phyloP scores from a whole-genome alignment of 2,888 invertebrate genomes.

The Drosophila acutilabella region DNA sequence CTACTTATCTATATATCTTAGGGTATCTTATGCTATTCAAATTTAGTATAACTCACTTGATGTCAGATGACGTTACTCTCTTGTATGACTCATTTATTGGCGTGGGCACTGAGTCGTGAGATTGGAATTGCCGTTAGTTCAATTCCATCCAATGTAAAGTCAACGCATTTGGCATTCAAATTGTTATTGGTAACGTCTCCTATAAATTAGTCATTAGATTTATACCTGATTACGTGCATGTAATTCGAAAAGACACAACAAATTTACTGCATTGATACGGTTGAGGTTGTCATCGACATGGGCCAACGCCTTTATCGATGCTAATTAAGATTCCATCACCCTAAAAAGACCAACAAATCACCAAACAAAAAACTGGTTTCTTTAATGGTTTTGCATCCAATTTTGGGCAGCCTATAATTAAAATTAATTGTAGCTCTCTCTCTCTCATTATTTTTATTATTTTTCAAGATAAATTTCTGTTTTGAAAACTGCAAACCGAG shows the following conservation, averaged over 20 bases:
- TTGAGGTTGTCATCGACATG: slow-evolving; percentile 1
- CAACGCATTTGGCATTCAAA: slow-evolving; percentile 56
- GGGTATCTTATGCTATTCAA: slow-evolving; percentile 6
- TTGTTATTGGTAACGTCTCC: slow-evolving; percentile 16
- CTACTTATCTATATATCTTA: background rate
- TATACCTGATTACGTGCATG: slow-evolving; percentile 49
- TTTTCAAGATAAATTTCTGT: too few species aligned
- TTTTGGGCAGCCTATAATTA: slow-evolving; percentile 20
- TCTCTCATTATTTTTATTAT: too few species aligned
- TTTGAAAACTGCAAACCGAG: too few species aligned
- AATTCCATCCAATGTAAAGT: slow-evolving; percentile 8
- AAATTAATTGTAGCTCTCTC: slow-evolving; percentile 16
- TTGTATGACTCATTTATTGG: slow-evolving; percentile 34
- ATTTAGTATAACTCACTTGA: slow-evolving; percentile 5
- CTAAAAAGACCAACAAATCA: slow-evolving; percentile 3
- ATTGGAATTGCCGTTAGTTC: slow-evolving; percentile 61
- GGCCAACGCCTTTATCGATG: slow-evolving; percentile 34
- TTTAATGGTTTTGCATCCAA: slow-evolving; percentile 26
- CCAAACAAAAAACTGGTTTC: slow-evolving; percentile 20
- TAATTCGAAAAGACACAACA: slow-evolving; percentile 35
- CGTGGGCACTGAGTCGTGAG: slow-evolving; percentile 45
- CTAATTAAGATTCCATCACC: slow-evolving; percentile 34
- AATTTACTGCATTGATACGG: slow-evolving; percentile 16
- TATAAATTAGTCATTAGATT: slow-evolving; percentile 53
- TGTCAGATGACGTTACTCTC: slow-evolving; percentile 38